Evolutionary conservation across 2,888 invertebrate genomes (phyloP), one percentile per base, ranked within the genome.

Genomic region (Drosophila meridionalis): DNA sequence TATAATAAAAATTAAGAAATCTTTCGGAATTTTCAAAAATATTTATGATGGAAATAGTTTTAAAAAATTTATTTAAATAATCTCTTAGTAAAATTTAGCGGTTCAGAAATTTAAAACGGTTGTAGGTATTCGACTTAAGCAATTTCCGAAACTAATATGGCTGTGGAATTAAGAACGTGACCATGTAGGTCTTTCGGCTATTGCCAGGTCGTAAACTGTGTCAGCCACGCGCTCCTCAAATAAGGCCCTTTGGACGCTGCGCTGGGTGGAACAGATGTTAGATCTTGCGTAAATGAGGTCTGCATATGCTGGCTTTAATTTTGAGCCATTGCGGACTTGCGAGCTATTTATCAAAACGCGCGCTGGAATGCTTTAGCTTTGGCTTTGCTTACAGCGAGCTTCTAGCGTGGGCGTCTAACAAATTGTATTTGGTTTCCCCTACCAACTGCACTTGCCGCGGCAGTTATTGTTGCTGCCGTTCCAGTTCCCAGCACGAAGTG

Each of bases 401-500:
- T 30, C 50, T 6, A 56, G 9, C 43, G 76, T 69, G 78, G 69
- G 73, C 78, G 74, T 69, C 73, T 68, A 71, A 78, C 76, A 86
- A 86, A 83, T 86, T 73, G 55, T 64, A 47, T 75, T 60, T 67
- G 50, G 48, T 57, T 62, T 3, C 55, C 62, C 64, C 79, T 59
- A 48, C 52, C 68, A 45, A 65, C 38, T 73, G 76, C 76, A 76
- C 73, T 76, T 73, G 80, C 70, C 50, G 32, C 38, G 59, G 42
- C 58, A 58, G 50, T 55, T 36, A 14, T 60, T 61, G 28, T 7
- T 52, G 38, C 20, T 20, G 5, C 14, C 56, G 77, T 62, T 59
- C 76, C 73, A 76, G 73, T 80, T 79, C 73, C 64, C 73, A 80
- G 61, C 64, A n/a, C 58, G n/a, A 61, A 64, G 61, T 76, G 76